A percentile compares a stretch with the other conserved stretches of the same genome.
Evolutionary conservation across 2,888 invertebrate species (phyloP).

Genomic region (Synanthedon formicaeformis): DNA sequence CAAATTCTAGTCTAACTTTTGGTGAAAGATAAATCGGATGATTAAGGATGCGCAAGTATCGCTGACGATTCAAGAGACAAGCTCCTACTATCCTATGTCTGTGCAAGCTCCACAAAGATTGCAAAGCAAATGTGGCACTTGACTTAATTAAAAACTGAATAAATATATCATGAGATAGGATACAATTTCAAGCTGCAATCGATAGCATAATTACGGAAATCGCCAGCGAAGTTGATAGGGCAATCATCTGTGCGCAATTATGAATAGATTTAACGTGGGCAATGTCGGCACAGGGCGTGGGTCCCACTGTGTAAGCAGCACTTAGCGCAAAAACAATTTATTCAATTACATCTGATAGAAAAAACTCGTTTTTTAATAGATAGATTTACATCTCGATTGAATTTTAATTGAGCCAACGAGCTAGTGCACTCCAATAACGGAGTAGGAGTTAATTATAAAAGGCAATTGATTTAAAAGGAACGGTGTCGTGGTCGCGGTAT

Average conservation of each 20-base stretch:
- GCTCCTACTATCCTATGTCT: too few species aligned
- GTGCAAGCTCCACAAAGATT: too few species aligned
- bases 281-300: conserved; percentile 12
- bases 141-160: not conserved
- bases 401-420: conserved; percentile 62
- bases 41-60: too few species aligned
- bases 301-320: conserved; percentile 10
- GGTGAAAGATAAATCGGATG: too few species aligned
- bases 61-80: too few species aligned
- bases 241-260: conserved; percentile 11
- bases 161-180: not conserved
- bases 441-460: conserved; percentile 66
- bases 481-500: conserved; percentile 61
- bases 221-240: not conserved
- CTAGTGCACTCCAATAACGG: conserved; percentile 60
- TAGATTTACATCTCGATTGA: conserved; percentile 62
- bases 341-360: conserved; percentile 41
- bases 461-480: conserved; percentile 69
- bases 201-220: not conserved
- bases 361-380: conserved; percentile 45
- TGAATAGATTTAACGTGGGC: conserved; percentile 16
- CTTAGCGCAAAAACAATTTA: conserved; percentile 39
- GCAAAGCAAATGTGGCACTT: too few species aligned
- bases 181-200: not conserved
- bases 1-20: not conserved